phyloP scores from a whole-genome alignment of 2,797 vertebrate species.

The Tympanoctomys barrerae region DNA sequence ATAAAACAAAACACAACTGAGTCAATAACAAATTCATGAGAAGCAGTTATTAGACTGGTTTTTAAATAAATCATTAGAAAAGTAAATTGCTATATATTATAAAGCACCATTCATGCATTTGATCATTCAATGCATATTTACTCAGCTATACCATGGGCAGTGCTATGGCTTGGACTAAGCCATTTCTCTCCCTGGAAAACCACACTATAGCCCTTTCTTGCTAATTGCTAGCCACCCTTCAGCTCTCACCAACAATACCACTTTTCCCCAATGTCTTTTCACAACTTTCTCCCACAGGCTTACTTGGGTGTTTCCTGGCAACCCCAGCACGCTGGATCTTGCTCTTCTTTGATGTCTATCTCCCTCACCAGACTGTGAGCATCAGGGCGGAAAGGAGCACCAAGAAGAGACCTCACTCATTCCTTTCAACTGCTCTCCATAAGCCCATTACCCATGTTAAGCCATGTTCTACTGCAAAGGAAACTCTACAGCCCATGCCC shows the following conservation, averaged over 20 bases:
- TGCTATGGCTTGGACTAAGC: background rate
- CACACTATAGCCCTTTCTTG: background rate
- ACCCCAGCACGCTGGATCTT: background rate
- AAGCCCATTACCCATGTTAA: background rate
- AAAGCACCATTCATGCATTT: background rate
- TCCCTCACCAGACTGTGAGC: background rate
- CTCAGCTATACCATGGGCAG: background rate
- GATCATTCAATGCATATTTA: background rate
- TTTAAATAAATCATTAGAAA: slow-evolving; percentile 46
- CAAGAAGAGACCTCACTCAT: background rate
- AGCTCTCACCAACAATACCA: background rate
- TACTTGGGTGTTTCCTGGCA: background rate
- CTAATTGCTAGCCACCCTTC: background rate
- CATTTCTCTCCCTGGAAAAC: background rate
- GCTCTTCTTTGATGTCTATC: background rate
- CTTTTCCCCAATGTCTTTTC: background rate
- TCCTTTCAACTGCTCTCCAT: background rate
- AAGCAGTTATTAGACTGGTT: background rate
- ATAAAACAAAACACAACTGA: background rate
- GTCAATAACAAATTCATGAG: slow-evolving; percentile 14
- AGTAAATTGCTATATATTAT: background rate
- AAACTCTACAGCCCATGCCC: background rate
- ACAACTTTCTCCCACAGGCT: background rate
- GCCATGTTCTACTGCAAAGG: background rate
- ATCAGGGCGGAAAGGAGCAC: background rate